Evolutionary conservation across 2,797 vertebrate species (phyloP).

Genomic region (Poeciliopsis infans): DNA sequence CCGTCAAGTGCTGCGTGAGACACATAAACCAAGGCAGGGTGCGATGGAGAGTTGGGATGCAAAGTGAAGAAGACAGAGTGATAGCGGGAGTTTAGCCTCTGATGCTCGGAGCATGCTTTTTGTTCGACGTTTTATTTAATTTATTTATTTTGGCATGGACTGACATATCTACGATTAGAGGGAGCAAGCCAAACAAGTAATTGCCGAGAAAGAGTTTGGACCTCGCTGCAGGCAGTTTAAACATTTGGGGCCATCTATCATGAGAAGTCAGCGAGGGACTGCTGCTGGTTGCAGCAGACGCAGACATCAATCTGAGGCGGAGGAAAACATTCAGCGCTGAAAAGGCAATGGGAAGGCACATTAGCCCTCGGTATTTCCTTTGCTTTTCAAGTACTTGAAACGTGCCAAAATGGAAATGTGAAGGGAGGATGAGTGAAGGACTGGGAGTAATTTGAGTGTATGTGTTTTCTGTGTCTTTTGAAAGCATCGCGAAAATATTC

Average conservation of each 20-base stretch:
- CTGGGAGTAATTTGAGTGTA: not conserved
- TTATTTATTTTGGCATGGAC: conserved; percentile 39
- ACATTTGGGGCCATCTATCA: conserved; percentile 55
- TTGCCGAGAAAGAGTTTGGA: conserved; percentile 59
- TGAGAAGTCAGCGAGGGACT: conserved; percentile 36
- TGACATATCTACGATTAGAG: conserved; percentile 68
- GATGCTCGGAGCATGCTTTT: conserved; percentile 48
- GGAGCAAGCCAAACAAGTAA: conserved; percentile 65
- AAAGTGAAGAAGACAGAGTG: conserved; percentile 57
- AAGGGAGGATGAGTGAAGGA: not conserved
- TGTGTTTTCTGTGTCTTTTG: not conserved
- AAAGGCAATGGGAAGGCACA: conserved; percentile 22
- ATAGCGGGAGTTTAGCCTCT: conserved; percentile 31
- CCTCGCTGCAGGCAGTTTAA: conserved; percentile 54
- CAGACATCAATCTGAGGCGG: conserved; percentile 50
- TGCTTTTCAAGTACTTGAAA: not conserved
- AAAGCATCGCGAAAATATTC: not conserved
- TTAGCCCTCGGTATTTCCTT: conserved; percentile 1
- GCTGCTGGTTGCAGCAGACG: conserved; percentile 34
- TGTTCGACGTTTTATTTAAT: conserved; percentile 44
- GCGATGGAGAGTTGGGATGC: conserved; percentile 38
- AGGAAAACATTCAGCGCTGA: conserved; percentile 2
- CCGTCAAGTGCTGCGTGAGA: conserved; percentile 44
- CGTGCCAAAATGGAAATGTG: not conserved
- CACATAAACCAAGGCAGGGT: conserved; percentile 38